Percentiles rank a stretch among this genome's conserved stretches.
phyloP scores from a whole-genome alignment of 2,888 invertebrate species.

The Nemurella pictetii region DNA sequence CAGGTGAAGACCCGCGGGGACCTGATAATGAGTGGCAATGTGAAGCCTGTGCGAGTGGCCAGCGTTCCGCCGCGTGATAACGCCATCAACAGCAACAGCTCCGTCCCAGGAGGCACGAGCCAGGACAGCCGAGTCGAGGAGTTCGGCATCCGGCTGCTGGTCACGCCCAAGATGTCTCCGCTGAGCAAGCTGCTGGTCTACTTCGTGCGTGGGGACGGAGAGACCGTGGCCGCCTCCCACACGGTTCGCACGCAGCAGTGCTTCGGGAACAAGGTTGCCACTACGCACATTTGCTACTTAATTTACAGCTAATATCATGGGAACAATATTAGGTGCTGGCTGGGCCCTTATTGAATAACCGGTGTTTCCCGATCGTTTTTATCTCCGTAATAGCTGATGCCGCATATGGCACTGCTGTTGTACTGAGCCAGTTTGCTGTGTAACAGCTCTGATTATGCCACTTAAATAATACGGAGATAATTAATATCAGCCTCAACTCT shows the following conservation, averaged over 20 bases:
- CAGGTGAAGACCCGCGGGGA: slow-evolving; percentile 51
- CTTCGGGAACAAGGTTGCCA: slow-evolving; percentile 64
- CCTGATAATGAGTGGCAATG: slow-evolving; percentile 50
- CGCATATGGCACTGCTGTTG: too few relatives aligned
- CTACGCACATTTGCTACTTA: too few relatives aligned
- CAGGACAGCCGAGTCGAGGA: slow-evolving; percentile 25
- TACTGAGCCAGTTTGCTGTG: too few relatives aligned
- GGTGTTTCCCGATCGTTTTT: too few relatives aligned
- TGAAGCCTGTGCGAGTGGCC: slow-evolving; percentile 36
- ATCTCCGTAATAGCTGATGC: too few relatives aligned
- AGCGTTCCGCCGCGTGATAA: background rate
- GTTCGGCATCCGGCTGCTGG: slow-evolving; percentile 47
- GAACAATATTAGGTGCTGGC: too few relatives aligned
- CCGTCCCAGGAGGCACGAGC: background rate
- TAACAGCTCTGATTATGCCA: too few relatives aligned
- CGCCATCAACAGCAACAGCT: background rate
- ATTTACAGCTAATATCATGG: too few relatives aligned
- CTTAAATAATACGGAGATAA: too few relatives aligned
- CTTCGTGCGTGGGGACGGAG: slow-evolving; percentile 58
- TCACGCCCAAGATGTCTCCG: slow-evolving; percentile 59
- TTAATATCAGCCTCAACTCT: too few relatives aligned
- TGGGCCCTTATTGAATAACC: too few relatives aligned
- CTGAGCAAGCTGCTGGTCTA: slow-evolving; percentile 59
- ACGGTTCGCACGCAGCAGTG: slow-evolving; percentile 60
- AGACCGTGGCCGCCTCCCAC: slow-evolving; percentile 60